These are phyloP conservation scores for Brachionus sp. DNA, from an alignment of 1,140 invertebrate species.

Conservation along the genomic window DNA sequence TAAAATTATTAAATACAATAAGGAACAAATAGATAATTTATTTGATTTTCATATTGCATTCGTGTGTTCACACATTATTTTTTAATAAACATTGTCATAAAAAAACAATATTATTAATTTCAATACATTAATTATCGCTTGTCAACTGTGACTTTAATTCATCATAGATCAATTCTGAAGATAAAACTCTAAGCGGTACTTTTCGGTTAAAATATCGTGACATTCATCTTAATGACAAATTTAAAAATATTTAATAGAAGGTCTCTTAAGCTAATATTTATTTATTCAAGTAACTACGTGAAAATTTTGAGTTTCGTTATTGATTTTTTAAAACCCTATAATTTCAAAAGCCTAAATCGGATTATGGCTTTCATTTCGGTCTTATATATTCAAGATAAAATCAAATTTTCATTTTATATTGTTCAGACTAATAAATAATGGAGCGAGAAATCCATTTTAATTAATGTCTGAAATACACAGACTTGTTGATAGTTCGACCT, in stretches of 20 bases:
- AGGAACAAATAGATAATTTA: too few relatives aligned
- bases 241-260: background rate
- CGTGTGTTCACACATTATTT: too few relatives aligned
- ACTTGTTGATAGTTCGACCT: background rate
- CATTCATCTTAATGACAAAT: background rate
- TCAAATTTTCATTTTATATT: background rate
- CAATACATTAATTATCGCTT: too few relatives aligned
- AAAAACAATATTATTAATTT: background rate
- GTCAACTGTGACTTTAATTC: background rate
- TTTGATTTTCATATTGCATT: too few relatives aligned
- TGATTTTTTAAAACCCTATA: constrained; percentile 29
- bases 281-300: background rate
- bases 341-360: constrained; percentile 15
- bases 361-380: background rate
- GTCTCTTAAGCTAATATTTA: background rate
- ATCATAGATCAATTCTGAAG: background rate
- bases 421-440: background rate
- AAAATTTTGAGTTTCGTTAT: background rate
- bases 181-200: background rate
- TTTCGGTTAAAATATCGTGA: background rate
- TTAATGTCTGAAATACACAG: constrained; percentile 1
- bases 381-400: background rate
- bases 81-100: background rate
- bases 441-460: background rate
- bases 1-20: too few relatives aligned